phyloP scores from a whole-genome alignment of 2,113 vertebrate genomes.

The Daubentonia madagascariensis region DNA sequence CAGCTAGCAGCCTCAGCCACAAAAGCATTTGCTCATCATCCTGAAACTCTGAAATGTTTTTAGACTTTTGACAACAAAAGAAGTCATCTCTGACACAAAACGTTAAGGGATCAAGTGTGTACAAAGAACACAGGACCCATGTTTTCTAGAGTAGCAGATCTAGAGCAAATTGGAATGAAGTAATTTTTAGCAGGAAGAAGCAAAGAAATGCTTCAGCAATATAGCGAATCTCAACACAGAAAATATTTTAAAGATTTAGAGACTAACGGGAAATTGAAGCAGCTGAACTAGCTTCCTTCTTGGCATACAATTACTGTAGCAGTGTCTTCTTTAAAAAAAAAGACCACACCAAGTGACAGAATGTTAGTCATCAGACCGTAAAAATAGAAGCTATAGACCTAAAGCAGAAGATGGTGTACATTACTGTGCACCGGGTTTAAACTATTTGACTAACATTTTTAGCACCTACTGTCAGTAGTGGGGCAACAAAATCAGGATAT shows the following conservation, averaged over 20 bases:
- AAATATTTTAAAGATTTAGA: constrained; percentile 13
- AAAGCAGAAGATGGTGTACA: neutral
- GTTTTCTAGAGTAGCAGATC: neutral
- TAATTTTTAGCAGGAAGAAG: neutral
- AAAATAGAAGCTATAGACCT: neutral
- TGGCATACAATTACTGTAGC: neutral
- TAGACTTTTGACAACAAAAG: neutral
- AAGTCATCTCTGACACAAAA: neutral
- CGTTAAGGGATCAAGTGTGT: neutral
- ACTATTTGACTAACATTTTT: neutral
- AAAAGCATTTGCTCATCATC: neutral
- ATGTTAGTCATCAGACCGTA: neutral
- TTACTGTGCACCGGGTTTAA: neutral
- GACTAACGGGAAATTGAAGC: neutral
- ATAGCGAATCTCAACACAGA: neutral
- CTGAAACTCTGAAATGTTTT: neutral
- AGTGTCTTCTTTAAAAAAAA: neutral
- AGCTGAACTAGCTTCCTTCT: neutral
- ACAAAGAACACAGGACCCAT: neutral
- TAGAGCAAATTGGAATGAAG: neutral
- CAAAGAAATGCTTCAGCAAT: neutral
- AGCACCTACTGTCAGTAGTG: neutral
- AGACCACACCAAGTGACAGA: neutral
- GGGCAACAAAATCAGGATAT: neutral
- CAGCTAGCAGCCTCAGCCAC: neutral